Conservation (phyloP, 2,113 vertebrate genomes). For the Nansenia antarctica region DNA sequence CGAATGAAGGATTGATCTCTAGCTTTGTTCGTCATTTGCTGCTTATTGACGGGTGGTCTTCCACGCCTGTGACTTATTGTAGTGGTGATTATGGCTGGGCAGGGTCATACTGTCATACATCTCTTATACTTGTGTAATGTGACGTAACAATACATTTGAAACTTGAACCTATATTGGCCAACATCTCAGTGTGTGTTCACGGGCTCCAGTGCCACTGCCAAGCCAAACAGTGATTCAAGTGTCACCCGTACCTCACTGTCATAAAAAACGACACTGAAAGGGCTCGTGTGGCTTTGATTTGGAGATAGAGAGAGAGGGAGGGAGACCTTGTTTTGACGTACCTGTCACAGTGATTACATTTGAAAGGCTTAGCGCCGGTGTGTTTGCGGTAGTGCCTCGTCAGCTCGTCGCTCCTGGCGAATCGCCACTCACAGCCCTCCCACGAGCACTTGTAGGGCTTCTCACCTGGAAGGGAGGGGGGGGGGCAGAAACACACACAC, state of each 20-base stretch:
- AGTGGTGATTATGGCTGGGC: too few species aligned
- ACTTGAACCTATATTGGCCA: too few species aligned
- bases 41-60: too few species aligned
- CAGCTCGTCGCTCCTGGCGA: slow-evolving; percentile 98
- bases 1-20: too few species aligned
- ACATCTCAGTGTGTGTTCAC: too few species aligned
- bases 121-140: too few species aligned
- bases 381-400: slow-evolving; percentile 99
- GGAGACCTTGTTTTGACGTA: slow-evolving; percentile 60
- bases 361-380: slow-evolving; percentile 99
- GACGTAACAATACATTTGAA: too few species aligned
- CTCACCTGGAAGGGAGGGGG: slow-evolving; percentile 78
- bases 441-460: slow-evolving; percentile 99
- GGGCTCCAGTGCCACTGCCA: not conserved
- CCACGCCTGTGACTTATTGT: too few species aligned
- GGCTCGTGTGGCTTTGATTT: not conserved
- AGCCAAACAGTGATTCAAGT: slow-evolving; percentile 34
- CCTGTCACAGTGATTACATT: slow-evolving; percentile 99
- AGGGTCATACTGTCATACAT: too few species aligned
- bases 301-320: not conserved
- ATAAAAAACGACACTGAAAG: not conserved
- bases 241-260: not conserved
- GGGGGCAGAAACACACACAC: slow-evolving; percentile 10
- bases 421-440: slow-evolving; percentile 99
- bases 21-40: too few species aligned